Evolutionary conservation across 2,113 vertebrate species (phyloP).

Genomic region (Cyprinus carpio): DNA sequence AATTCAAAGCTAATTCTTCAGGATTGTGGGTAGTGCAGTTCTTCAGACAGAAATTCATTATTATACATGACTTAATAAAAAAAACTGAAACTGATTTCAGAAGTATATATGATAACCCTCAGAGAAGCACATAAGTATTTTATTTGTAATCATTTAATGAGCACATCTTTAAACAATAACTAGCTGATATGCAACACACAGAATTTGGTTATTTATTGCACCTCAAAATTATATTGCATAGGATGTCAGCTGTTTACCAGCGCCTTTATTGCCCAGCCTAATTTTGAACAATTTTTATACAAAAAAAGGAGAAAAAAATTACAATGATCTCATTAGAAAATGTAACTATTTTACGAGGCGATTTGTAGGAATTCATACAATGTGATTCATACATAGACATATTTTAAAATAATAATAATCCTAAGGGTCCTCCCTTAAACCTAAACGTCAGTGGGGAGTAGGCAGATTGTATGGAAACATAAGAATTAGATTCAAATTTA

Average conservation of each 20-base stretch:
- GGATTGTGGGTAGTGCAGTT: neutral
- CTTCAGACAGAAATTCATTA: neutral
- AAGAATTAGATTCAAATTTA: neutral
- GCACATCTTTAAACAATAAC: neutral
- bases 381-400: neutral
- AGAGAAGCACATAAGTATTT: neutral
- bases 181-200: slow-evolving; percentile 47
- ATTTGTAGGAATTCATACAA: neutral
- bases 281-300: slow-evolving; percentile 50
- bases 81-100: neutral
- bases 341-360: neutral
- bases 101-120: neutral
- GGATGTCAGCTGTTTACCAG: slow-evolving; percentile 75
- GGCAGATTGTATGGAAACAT: neutral
- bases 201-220: slow-evolving; percentile 71
- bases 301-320: no score
- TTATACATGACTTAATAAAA: neutral
- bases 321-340: neutral
- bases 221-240: slow-evolving; percentile 77
- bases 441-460: neutral
- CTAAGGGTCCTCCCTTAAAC: neutral
- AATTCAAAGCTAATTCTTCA: neutral
- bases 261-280: slow-evolving; percentile 76
- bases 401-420: no score
- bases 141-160: neutral